phyloP scores from a whole-genome alignment of 2,888 invertebrate genomes.

The Tromatobia lineatoria region DNA sequence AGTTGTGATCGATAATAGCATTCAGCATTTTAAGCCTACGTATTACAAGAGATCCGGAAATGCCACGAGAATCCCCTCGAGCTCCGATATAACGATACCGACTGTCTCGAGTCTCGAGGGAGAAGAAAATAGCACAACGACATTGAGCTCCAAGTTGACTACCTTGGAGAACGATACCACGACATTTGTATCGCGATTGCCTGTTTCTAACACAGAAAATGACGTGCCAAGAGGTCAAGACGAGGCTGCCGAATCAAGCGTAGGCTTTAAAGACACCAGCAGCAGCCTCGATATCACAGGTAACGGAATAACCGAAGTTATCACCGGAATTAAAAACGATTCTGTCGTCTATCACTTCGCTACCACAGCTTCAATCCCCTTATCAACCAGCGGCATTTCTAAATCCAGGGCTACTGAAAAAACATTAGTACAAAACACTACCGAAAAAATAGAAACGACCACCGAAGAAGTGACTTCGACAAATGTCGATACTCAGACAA shows the following conservation, averaged over 20 bases:
- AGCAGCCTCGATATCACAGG: slow-evolving; percentile 71
- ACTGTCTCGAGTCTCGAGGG: slow-evolving; percentile 9
- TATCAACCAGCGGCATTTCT: background rate
- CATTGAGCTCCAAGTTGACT: slow-evolving; percentile 26
- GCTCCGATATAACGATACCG: background rate
- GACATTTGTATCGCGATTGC: background rate
- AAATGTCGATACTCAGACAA: slow-evolving; percentile 68
- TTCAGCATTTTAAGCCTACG: slow-evolving; percentile 76
- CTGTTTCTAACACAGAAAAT: slow-evolving; percentile 56
- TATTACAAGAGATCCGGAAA: slow-evolving; percentile 73
- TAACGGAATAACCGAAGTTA: slow-evolving; percentile 75
- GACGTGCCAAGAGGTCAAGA: slow-evolving; percentile 63
- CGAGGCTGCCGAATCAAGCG: slow-evolving; percentile 55
- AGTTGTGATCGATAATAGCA: slow-evolving; percentile 77
- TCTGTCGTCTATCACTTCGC: slow-evolving; percentile 2
- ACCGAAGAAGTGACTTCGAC: slow-evolving; percentile 25
- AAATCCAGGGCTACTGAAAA: slow-evolving; percentile 45
- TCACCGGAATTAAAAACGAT: slow-evolving; percentile 46
- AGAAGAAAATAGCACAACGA: slow-evolving; percentile 23
- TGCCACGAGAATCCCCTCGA: slow-evolving; percentile 51
- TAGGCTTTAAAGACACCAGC: slow-evolving; percentile 55
- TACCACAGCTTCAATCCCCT: background rate
- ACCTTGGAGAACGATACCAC: slow-evolving; percentile 31
- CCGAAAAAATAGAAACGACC: slow-evolving; percentile 46
- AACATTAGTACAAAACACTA: slow-evolving; percentile 47